Percentiles rank a stretch among this genome's conserved stretches.
Evolutionary conservation across 1,140 invertebrate species (phyloP).

Genomic region (Nixonia krombeini): DNA sequence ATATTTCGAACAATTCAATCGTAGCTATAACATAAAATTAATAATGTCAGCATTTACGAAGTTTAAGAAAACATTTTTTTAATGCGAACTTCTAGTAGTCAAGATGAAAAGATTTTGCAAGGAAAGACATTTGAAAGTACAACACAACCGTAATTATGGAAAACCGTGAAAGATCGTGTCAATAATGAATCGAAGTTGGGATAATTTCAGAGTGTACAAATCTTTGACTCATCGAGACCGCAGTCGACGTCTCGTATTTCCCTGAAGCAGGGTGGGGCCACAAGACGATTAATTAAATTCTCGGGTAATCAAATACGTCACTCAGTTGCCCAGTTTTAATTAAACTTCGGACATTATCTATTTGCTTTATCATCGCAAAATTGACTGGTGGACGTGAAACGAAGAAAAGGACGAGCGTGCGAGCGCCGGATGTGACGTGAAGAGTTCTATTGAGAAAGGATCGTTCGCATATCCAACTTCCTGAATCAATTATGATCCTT

Average conservation of each 20-base stretch:
- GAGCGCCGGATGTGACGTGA: conserved; percentile 47
- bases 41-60: too few species aligned
- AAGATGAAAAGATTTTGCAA: too few species aligned
- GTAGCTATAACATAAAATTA: too few species aligned
- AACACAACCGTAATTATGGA: too few species aligned
- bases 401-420: conserved; percentile 49
- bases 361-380: conserved; percentile 71
- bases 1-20: too few species aligned
- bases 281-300: conserved; percentile 73
- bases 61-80: too few species aligned
- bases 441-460: conserved; percentile 54
- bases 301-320: conserved; percentile 72
- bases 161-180: neutral
- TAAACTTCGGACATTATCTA: conserved; percentile 73
- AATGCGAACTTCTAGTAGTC: neutral
- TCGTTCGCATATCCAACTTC: conserved; percentile 50
- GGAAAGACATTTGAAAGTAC: too few species aligned
- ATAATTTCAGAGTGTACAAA: conserved; percentile 51
- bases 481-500: conserved; percentile 51
- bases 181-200: neutral
- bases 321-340: conserved; percentile 72
- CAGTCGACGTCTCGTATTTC: conserved; percentile 24
- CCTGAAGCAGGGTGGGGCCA: conserved; percentile 44
- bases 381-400: conserved; percentile 59
- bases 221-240: conserved; percentile 61